Conservation (phyloP, 2,888 invertebrate species). For the Plagodis dolabraria region DNA sequence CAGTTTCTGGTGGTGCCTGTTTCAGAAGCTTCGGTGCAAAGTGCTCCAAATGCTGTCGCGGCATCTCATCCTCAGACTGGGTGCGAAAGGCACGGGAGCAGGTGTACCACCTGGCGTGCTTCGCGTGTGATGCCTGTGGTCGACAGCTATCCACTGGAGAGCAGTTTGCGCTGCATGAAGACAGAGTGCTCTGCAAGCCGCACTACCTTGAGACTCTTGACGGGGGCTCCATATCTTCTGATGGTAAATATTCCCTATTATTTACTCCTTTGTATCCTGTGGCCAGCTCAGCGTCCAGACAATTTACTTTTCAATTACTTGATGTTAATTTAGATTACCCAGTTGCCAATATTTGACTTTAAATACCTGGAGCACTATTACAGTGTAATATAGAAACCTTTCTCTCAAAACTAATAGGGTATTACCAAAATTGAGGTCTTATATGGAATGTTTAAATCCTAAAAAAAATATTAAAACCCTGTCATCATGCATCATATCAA, state of each 20-base stretch:
- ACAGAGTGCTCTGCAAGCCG: slow-evolving; percentile 97
- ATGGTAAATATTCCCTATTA: slow-evolving; percentile 85
- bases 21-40: slow-evolving; percentile 97
- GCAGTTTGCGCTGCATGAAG: slow-evolving; percentile 98
- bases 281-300: no score
- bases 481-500: no score
- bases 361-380: no score
- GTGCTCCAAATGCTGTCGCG: slow-evolving; percentile 97
- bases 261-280: not conserved
- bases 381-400: no score
- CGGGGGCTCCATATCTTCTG: slow-evolving; percentile 95
- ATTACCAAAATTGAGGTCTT: no score
- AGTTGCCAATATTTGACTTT: no score
- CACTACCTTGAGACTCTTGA: slow-evolving; percentile 98
- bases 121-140: slow-evolving; percentile 98
- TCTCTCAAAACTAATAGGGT: no score
- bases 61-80: slow-evolving; percentile 98
- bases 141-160: slow-evolving; percentile 97
- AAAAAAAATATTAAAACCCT: no score
- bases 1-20: not conserved
- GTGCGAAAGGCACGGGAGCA: slow-evolving; percentile 97
- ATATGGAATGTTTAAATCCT: no score
- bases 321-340: no score
- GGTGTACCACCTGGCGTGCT: slow-evolving; percentile 99
- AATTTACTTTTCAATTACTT: no score